Conservation (phyloP, 2,888 invertebrate species). For the Cremastinae sp. region DNA sequence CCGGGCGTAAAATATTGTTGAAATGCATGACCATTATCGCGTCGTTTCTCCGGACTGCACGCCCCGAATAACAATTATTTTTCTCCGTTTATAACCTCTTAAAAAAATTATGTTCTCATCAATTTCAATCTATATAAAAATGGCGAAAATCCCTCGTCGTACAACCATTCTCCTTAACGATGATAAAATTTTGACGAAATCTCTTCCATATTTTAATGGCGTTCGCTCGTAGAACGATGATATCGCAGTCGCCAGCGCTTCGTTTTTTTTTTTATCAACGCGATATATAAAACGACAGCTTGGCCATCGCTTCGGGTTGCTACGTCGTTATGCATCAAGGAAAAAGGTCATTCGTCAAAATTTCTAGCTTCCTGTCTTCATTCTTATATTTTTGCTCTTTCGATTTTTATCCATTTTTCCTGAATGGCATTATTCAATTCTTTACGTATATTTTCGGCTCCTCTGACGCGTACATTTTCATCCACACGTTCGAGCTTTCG, state of each 20-base stretch:
- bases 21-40: too few relatives aligned
- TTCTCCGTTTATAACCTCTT: not conserved
- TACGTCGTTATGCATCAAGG: conserved; percentile 11
- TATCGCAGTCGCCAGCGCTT: not conserved
- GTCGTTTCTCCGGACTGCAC: too few relatives aligned
- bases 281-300: conserved; percentile 31
- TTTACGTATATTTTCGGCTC: conserved; percentile 8
- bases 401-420: not conserved
- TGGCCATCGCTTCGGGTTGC: conserved; percentile 26
- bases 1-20: too few relatives aligned
- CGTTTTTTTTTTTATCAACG: conserved; percentile 30
- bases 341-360: conserved; percentile 50
- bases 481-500: conserved; percentile 25
- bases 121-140: not conserved
- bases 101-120: not conserved
- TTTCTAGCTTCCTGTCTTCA: conserved; percentile 7
- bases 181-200: conserved; percentile 19
- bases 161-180: not conserved
- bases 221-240: not conserved
- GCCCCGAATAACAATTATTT: not conserved
- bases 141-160: not conserved
- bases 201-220: not conserved
- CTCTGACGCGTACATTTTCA: conserved; percentile 22
- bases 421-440: conserved; percentile 10
- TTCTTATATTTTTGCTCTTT: not conserved